Conservation (phyloP, 2,888 invertebrate species). For the Drosophila affinis region DNA sequence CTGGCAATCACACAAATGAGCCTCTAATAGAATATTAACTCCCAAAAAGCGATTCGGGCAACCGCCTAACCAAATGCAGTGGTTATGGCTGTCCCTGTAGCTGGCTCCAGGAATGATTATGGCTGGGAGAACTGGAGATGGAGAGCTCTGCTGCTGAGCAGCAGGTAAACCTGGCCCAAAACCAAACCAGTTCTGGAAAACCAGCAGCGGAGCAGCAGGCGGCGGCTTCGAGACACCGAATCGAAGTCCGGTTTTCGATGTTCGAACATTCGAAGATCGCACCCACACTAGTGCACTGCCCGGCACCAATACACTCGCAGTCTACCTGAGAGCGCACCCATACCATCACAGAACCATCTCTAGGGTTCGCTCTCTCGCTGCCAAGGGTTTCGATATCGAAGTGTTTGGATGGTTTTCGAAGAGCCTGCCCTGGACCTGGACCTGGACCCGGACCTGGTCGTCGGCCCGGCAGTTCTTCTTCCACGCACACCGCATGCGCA, state of each 20-base stretch:
- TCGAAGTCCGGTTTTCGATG: conserved; percentile 69
- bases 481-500: conserved; percentile 60
- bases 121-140: conserved; percentile 10
- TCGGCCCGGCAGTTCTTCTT: conserved; percentile 22
- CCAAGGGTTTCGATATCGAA: conserved; percentile 58
- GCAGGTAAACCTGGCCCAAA: conserved; percentile 64
- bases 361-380: conserved; percentile 26
- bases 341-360: conserved; percentile 1
- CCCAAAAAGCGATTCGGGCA: conserved; percentile 68
- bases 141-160: conserved; percentile 20
- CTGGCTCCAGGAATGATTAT: conserved; percentile 6
- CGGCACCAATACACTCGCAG: conserved; percentile 54
- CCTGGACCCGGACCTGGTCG: conserved; percentile 23
- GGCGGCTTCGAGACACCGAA: conserved; percentile 6
- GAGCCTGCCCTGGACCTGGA: conserved; percentile 12
- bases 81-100: conserved; percentile 17
- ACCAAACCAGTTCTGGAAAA: conserved; percentile 63
- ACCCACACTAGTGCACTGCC: conserved; percentile 37
- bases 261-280: conserved; percentile 68
- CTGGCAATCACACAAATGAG: conserved; percentile 81
- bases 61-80: conserved; percentile 47
- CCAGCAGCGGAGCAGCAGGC: conserved; percentile 20
- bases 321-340: conserved; percentile 40
- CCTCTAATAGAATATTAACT: conserved; percentile 83
- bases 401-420: conserved; percentile 57